phyloP scores from a whole-genome alignment of 2,113 vertebrate genomes.

The Vidua chalybeata region DNA sequence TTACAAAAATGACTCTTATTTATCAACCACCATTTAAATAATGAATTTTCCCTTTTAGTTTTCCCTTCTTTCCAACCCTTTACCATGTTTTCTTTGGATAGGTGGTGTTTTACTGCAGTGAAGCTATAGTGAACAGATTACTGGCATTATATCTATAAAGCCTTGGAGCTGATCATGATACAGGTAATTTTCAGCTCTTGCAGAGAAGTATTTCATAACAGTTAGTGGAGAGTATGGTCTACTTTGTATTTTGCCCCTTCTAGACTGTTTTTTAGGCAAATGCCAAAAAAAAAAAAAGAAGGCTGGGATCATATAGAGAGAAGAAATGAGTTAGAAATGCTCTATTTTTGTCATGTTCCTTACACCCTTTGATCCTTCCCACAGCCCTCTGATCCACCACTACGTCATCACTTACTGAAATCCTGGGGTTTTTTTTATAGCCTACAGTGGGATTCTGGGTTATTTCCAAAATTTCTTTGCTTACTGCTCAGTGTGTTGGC shows the following conservation, averaged over 20 bases:
- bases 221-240: background rate
- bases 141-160: background rate
- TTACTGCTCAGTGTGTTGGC: background rate
- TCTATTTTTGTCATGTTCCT: constrained; percentile 51
- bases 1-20: background rate
- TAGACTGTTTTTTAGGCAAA: background rate
- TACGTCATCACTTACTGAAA: constrained; percentile 4
- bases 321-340: constrained; percentile 3
- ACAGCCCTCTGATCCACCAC: background rate
- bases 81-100: background rate
- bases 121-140: background rate
- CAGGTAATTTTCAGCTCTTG: background rate
- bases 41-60: background rate
- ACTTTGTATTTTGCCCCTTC: background rate
- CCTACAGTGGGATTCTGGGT: constrained; percentile 5
- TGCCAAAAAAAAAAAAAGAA: background rate
- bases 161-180: background rate
- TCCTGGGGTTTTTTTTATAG: background rate
- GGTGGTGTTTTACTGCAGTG: background rate
- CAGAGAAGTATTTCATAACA: background rate
- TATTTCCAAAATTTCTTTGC: constrained; percentile 14
- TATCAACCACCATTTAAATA: background rate
- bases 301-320: background rate
- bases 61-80: background rate
- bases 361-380: constrained; percentile 57